phyloP scores from a whole-genome alignment of 1,140 invertebrate species.

The Sycophila sp. region DNA sequence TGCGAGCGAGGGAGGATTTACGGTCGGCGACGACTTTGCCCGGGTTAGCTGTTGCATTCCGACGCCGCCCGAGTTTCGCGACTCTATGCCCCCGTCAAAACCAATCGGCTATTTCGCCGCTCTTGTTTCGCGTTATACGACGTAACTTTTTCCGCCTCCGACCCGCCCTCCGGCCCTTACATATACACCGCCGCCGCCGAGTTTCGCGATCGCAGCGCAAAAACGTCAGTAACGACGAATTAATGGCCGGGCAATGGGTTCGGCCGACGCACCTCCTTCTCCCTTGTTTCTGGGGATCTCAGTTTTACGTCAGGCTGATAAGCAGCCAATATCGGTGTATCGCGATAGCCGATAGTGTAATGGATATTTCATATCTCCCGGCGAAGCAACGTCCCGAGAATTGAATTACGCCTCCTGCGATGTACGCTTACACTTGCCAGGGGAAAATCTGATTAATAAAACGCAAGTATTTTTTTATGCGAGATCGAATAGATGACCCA shows the following conservation, averaged over 20 bases:
- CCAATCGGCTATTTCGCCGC: conserved; percentile 18
- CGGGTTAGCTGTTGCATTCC: conserved; percentile 28
- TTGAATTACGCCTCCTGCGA: no score
- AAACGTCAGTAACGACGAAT: conserved; percentile 23
- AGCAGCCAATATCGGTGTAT: not conserved
- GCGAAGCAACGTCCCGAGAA: no score
- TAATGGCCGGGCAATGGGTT: no score
- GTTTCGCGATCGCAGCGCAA: not conserved
- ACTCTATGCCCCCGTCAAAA: not conserved
- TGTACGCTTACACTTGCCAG: no score
- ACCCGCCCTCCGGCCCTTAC: not conserved
- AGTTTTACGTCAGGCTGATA: conserved; percentile 23
- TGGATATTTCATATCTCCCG: conserved; percentile 33
- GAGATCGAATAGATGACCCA: no score
- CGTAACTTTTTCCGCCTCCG: not conserved
- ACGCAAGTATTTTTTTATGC: no score
- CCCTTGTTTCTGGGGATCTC: no score
- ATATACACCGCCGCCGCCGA: no score
- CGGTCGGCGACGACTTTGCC: conserved; percentile 7
- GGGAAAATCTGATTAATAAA: no score
- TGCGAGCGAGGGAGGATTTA: conserved; percentile 28
- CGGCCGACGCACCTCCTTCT: no score
- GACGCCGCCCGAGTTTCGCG: not conserved
- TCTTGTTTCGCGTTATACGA: not conserved
- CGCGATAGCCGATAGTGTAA: conserved; percentile 10